Conservation (phyloP, 1,140 invertebrate genomes). For the Agrilus planipennis region DNA sequence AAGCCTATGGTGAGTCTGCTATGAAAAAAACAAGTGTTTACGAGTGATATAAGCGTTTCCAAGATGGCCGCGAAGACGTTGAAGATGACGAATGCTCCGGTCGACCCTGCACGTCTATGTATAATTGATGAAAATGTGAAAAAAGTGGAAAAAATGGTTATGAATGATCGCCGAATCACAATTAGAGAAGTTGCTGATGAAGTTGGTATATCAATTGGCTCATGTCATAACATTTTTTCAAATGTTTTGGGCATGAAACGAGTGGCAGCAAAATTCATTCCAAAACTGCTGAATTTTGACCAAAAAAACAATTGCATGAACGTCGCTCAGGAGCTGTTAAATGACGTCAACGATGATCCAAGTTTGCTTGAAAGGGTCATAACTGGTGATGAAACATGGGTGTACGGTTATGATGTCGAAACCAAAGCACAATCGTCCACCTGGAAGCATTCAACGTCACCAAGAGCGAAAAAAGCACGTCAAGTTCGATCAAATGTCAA, state of each 20-base stretch:
- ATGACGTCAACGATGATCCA: slow-evolving; percentile 1
- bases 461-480: slow-evolving; percentile 7
- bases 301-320: slow-evolving; percentile 1
- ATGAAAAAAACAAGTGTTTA: slow-evolving; percentile 3
- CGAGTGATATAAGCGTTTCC: slow-evolving; percentile 3
- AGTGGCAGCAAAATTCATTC: slow-evolving; percentile 5
- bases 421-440: slow-evolving; percentile 3
- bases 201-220: slow-evolving; percentile 2
- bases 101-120: slow-evolving; percentile 17
- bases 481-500: no score
- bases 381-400: slow-evolving; percentile 3
- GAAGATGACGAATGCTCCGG: slow-evolving; percentile 9
- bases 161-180: slow-evolving; percentile 20
- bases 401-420: slow-evolving; percentile 1
- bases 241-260: slow-evolving; percentile 4
- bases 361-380: background rate
- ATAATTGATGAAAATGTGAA: slow-evolving; percentile 21
- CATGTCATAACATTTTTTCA: slow-evolving; percentile 3
- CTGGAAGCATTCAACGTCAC: background rate
- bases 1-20: slow-evolving; percentile 4
- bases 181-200: slow-evolving; percentile 20
- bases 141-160: slow-evolving; percentile 19
- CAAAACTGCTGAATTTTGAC: slow-evolving; percentile 5
- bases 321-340: slow-evolving; percentile 1
- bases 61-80: slow-evolving; percentile 4